These are phyloP conservation scores for Ptilodon capucinus DNA, from an alignment of 2,888 invertebrate species.

Conservation along the genomic window DNA sequence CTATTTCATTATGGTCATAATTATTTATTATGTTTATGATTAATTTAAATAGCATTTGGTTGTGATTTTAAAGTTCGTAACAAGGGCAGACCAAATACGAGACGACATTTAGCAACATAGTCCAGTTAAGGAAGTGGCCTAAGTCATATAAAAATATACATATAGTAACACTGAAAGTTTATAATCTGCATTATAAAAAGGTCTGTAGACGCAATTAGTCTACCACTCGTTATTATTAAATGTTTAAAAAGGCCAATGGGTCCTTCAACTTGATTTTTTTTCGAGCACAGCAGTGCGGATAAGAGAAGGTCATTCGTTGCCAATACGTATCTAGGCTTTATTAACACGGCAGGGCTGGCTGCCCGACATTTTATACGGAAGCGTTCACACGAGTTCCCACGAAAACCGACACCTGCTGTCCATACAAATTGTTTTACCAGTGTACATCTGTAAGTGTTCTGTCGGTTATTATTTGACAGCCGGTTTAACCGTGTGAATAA, in stretches of 20 bases:
- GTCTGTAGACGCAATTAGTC: neutral
- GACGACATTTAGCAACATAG: neutral
- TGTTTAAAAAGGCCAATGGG: constrained; percentile 2
- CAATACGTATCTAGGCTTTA: constrained; percentile 7
- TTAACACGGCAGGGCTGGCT: too few relatives aligned
- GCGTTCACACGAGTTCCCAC: too few relatives aligned
- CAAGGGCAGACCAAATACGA: neutral
- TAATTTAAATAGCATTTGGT: too few relatives aligned
- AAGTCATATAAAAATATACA: neutral
- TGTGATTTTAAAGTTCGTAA: too few relatives aligned
- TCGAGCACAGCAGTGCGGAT: constrained; percentile 10
- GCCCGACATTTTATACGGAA: too few relatives aligned
- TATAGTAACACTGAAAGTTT: neutral
- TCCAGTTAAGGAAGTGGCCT: neutral
- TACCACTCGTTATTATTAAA: neutral
- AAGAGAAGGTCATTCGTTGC: constrained; percentile 22
- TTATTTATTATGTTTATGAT: too few relatives aligned
- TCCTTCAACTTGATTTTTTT: constrained; percentile 14
- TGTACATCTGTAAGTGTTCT: too few relatives aligned
- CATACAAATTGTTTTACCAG: too few relatives aligned
- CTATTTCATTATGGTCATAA: too few relatives aligned
- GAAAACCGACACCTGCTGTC: too few relatives aligned
- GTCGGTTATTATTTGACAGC: too few relatives aligned
- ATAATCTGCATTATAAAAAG: neutral
- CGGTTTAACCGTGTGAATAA: too few relatives aligned